phyloP scores from a whole-genome alignment of 2,797 vertebrate species.

The Sebastes iracundus region DNA sequence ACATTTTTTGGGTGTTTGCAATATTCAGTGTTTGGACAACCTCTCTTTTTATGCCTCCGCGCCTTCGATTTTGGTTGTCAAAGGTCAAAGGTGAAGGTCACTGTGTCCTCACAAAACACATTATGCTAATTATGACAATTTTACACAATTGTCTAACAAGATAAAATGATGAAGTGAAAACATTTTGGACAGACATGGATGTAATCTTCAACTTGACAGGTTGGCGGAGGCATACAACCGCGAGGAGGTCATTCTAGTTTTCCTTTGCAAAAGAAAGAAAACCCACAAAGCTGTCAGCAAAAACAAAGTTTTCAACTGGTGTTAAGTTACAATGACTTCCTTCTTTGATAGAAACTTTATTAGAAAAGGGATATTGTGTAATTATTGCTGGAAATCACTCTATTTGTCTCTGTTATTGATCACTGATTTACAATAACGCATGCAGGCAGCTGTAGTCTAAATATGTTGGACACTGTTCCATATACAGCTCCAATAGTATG shows the following conservation, averaged over 20 bases:
- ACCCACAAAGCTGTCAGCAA: background rate
- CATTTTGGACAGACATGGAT: too few relatives aligned
- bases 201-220: too few relatives aligned
- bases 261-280: background rate
- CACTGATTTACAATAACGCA: background rate
- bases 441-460: background rate
- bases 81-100: too few relatives aligned
- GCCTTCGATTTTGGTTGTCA: too few relatives aligned
- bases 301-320: background rate
- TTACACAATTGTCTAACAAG: too few relatives aligned
- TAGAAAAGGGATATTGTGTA: background rate
- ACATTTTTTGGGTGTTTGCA: background rate
- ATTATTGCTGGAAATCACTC: background rate
- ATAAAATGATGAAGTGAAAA: too few relatives aligned
- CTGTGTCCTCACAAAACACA: too few relatives aligned
- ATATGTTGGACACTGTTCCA: background rate
- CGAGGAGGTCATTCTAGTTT: too few relatives aligned
- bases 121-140: too few relatives aligned
- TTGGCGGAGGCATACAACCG: too few relatives aligned
- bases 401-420: background rate
- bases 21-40: background rate
- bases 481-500: background rate
- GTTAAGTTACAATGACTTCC: background rate
- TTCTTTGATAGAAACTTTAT: background rate
- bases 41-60: background rate